Percentiles rank a stretch among this genome's conserved stretches.
phyloP scores from a whole-genome alignment of 2,888 invertebrate species.

The Seira ritae region DNA sequence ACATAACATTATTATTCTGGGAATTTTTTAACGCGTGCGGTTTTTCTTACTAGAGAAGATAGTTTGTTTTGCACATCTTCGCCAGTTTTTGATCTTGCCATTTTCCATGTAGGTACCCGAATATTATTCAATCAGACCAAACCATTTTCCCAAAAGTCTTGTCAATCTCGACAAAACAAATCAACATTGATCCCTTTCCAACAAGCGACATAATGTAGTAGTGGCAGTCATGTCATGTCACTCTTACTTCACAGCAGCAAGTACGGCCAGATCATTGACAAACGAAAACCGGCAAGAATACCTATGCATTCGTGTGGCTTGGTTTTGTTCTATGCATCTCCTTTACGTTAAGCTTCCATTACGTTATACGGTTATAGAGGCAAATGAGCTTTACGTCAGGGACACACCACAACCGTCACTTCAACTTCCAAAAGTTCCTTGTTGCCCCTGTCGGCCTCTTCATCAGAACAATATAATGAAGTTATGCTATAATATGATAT shows the following conservation, averaged over 20 bases:
- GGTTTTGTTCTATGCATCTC: neutral
- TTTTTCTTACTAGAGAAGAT: no score
- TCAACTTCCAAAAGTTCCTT: constrained; percentile 3
- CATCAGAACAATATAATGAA: no score
- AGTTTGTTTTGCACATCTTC: no score
- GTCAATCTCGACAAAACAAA: neutral
- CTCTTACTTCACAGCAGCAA: neutral
- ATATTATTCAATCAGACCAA: no score
- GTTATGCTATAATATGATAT: no score
- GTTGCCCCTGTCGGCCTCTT: no score
- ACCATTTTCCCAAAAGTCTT: no score
- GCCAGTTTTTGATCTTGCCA: no score
- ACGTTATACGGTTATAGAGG: neutral
- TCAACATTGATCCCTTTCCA: constrained; percentile 1
- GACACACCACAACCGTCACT: neutral
- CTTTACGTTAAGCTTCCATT: neutral
- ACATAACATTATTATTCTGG: no score
- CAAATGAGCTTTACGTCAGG: constrained; percentile 20
- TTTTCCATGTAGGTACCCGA: no score
- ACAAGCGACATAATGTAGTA: neutral
- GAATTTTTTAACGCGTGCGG: no score
- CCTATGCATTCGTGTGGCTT: neutral
- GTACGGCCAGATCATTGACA: constrained; percentile 8
- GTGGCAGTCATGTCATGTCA: constrained; percentile 1
- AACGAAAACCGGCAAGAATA: neutral